Evolutionary conservation across 2,888 invertebrate genomes (phyloP).

Genomic region (Pseudoips prasinana): DNA sequence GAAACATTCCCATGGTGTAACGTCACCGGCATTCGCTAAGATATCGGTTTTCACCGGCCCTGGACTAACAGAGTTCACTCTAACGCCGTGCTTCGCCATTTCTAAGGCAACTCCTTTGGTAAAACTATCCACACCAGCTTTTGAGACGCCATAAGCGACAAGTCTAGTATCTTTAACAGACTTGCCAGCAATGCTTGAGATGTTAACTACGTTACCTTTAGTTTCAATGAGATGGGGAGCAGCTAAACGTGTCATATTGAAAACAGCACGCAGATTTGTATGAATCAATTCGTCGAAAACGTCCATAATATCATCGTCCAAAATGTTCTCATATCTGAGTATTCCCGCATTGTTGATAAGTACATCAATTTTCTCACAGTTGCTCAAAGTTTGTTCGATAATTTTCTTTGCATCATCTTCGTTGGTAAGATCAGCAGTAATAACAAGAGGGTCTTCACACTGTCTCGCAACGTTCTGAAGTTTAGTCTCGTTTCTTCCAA

Average conservation of each 20-base stretch:
- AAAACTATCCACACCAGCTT: slow-evolving; percentile 90
- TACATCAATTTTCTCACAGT: slow-evolving; percentile 37
- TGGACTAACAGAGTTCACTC: slow-evolving; percentile 37
- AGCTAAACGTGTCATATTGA: slow-evolving; percentile 39
- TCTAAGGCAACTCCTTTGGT: slow-evolving; percentile 86
- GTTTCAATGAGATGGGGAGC: slow-evolving; percentile 36
- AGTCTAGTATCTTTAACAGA: slow-evolving; percentile 7
- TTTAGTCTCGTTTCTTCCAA: slow-evolving; percentile 85
- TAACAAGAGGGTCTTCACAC: slow-evolving; percentile 27
- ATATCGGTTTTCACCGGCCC: slow-evolving; percentile 40
- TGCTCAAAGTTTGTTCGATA: slow-evolving; percentile 33
- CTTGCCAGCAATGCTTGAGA: slow-evolving; percentile 39
- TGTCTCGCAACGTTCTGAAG: slow-evolving; percentile 76
- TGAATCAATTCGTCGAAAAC: slow-evolving; percentile 40
- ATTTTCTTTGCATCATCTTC: slow-evolving; percentile 37
- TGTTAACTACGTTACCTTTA: slow-evolving; percentile 47
- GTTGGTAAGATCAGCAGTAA: slow-evolving; percentile 40
- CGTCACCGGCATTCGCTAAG: slow-evolving; percentile 71
- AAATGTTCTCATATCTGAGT: slow-evolving; percentile 17
- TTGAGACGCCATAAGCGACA: slow-evolving; percentile 84
- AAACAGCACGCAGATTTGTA: slow-evolving; percentile 38
- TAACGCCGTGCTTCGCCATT: slow-evolving; percentile 32
- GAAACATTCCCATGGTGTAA: slow-evolving; percentile 59
- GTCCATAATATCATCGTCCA: slow-evolving; percentile 24
- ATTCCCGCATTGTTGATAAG: slow-evolving; percentile 47